Evolutionary conservation across 2,888 invertebrate species (phyloP), one percentile per base, ranked within the genome.

Genomic region (Eupithecia exiguata): DNA sequence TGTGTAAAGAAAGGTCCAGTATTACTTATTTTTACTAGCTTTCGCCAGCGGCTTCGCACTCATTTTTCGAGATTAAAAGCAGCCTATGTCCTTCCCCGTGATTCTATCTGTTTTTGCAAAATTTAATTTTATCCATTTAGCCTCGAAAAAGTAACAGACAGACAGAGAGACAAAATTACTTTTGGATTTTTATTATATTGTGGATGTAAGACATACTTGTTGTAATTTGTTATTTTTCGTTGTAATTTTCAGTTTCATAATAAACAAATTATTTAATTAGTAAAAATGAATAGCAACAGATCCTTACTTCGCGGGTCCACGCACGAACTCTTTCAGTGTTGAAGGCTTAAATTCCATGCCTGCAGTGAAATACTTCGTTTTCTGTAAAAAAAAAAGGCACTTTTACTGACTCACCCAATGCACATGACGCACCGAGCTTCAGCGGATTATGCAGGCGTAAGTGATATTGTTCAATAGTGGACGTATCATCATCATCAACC

Each of bases 301-400:
- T 66, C 2, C 78, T 74, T 86, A 93, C 92, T 83, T 87, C 1
- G 84, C 58, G 0, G 93, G 94, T 4, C 93, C 94, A 2, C 92
- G 87, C 12, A 93, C 83, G 68, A 92, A 93, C 71, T 93, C 94
- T 67, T 89, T 89, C 6, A 93, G 82, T 0, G 91, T 89, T 0
- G 89, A 82, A 0, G 93, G 93, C 77, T 87, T 92, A 75, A 92
- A 93, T 53, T 90, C 86, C 21, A 82, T 63, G 0, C 93, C 92
- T 2, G 81, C 18, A 0, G 83, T 87, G 77, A 92, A 93, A 78
- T 88, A 92, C 77, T 88, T 89, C n/a, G 84, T 74, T 78, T 78
- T 89, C 92, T 92, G 87, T 71, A 81, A 82, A 72, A 71, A 79
- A 40, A 49, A 35, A 65, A 9, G 46, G 46, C 6, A 3, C n/a